Conservation (phyloP, 2,797 vertebrate species). For the Hoplostethus mediterraneus region DNA sequence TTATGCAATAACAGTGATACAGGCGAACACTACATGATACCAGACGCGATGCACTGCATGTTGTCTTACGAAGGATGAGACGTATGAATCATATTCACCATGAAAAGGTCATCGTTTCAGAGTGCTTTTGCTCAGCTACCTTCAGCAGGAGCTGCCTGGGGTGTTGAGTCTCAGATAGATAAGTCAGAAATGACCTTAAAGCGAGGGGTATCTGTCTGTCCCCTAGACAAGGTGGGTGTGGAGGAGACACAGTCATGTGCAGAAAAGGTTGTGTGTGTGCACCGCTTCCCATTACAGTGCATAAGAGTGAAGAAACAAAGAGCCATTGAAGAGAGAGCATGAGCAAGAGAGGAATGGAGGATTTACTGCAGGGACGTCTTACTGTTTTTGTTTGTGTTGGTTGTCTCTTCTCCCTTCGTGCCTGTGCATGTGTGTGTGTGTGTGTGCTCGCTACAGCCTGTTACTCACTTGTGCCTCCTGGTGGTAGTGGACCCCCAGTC, state of each 20-base stretch:
- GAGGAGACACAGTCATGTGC: conserved; percentile 48
- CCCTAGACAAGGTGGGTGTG: conserved; percentile 52
- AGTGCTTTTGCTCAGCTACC: conserved; percentile 69
- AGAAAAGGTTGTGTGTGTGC: conserved; percentile 14
- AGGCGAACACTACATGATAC: conserved; percentile 66
- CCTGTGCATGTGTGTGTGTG: conserved; percentile 15
- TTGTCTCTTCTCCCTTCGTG: conserved; percentile 26
- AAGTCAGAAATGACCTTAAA: conserved; percentile 82
- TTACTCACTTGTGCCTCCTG: conserved; percentile 75
- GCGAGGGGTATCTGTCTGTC: conserved; percentile 67
- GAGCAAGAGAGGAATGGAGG: conserved; percentile 28
- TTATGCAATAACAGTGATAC: conserved; percentile 69
- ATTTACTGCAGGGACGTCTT: conserved; percentile 15
- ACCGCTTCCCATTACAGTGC: conserved; percentile 32
- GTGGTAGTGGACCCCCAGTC: conserved; percentile 65
- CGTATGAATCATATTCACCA: conserved; percentile 77
- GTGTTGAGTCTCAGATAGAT: conserved; percentile 72
- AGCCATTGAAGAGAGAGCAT: conserved; percentile 19
- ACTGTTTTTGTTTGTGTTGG: conserved; percentile 26
- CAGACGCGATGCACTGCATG: conserved; percentile 57
- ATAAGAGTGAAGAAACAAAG: conserved; percentile 45
- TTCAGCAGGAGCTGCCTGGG: conserved; percentile 75
- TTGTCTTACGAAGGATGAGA: conserved; percentile 66
- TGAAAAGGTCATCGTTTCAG: conserved; percentile 81
- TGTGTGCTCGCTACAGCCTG: conserved; percentile 39